phyloP scores from a whole-genome alignment of 2,797 vertebrate species.

The Brachyrhaphis roseni region DNA sequence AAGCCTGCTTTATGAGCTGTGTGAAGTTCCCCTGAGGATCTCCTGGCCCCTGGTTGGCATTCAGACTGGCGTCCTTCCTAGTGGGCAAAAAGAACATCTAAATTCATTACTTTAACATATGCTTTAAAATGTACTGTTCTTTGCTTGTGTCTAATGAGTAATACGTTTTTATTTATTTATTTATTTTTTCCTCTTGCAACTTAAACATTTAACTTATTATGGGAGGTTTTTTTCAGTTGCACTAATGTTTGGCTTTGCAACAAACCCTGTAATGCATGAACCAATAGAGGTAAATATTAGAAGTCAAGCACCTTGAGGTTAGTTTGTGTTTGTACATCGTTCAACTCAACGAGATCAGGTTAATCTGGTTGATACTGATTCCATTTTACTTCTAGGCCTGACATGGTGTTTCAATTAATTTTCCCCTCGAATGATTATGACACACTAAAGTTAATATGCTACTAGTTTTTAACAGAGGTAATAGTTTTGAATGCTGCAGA shows the following conservation, averaged over 20 bases:
- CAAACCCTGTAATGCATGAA: background rate
- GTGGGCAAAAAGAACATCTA: background rate
- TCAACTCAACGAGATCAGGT: background rate
- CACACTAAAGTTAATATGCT: background rate
- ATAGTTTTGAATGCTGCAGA: background rate
- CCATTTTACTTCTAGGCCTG: background rate
- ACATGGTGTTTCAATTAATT: background rate
- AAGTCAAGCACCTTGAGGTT: background rate
- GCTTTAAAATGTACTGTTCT: background rate
- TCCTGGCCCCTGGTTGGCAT: conserved; percentile 3
- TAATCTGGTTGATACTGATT: background rate
- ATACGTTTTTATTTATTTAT: background rate
- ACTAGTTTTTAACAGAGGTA: background rate
- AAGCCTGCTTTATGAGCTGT: conserved; percentile 26
- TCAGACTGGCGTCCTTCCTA: background rate
- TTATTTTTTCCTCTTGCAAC: background rate
- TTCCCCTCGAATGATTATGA: background rate
- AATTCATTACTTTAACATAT: background rate
- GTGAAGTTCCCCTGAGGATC: conserved; percentile 11
- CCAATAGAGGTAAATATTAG: background rate
- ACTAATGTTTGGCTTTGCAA: conserved; percentile 1
- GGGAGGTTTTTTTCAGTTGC: background rate
- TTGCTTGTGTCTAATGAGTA: background rate
- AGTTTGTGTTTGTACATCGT: background rate
- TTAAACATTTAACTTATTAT: background rate